Percentiles rank a stretch among this genome's conserved stretches.
phyloP scores from a whole-genome alignment of 2,113 vertebrate genomes.

The Lasiurus borealis region DNA sequence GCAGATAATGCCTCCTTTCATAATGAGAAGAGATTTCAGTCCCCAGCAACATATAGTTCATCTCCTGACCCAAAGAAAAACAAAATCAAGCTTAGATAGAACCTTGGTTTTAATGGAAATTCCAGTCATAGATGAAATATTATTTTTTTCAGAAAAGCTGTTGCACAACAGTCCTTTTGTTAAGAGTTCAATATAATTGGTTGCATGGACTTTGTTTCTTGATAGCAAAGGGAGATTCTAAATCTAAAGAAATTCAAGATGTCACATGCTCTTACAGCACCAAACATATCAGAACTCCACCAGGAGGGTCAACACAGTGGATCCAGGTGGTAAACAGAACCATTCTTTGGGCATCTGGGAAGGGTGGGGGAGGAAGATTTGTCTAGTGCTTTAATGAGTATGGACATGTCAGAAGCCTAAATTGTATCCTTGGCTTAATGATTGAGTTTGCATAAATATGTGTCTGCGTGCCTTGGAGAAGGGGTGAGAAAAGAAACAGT shows the following conservation, averaged over 20 bases:
- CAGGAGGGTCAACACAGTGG: not conserved
- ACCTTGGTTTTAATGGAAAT: not conserved
- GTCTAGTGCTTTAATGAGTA: constrained; percentile 17
- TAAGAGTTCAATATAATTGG: not conserved
- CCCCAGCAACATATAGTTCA: not conserved
- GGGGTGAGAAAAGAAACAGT: not conserved
- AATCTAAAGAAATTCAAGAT: constrained; percentile 17
- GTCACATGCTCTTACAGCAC: not conserved
- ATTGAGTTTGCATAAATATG: constrained; percentile 16
- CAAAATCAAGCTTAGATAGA: not conserved
- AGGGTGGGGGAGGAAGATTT: not conserved
- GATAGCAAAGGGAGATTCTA: not conserved
- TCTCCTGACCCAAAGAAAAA: constrained; percentile 27
- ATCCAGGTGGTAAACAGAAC: not conserved
- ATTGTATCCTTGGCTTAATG: not conserved
- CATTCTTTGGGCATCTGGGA: not conserved
- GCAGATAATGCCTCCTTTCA: not conserved
- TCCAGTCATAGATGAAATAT: not conserved
- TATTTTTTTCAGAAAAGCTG: constrained; percentile 31
- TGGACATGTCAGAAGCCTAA: not conserved
- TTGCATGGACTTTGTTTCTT: not conserved
- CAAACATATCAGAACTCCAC: not conserved
- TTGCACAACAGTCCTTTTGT: not conserved
- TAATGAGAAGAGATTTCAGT: not conserved
- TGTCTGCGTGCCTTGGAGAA: not conserved